A percentile compares a stretch with the other conserved stretches of the same genome.
phyloP scores from a whole-genome alignment of 1,140 invertebrate genomes.

The Camponotus floridanus region DNA sequence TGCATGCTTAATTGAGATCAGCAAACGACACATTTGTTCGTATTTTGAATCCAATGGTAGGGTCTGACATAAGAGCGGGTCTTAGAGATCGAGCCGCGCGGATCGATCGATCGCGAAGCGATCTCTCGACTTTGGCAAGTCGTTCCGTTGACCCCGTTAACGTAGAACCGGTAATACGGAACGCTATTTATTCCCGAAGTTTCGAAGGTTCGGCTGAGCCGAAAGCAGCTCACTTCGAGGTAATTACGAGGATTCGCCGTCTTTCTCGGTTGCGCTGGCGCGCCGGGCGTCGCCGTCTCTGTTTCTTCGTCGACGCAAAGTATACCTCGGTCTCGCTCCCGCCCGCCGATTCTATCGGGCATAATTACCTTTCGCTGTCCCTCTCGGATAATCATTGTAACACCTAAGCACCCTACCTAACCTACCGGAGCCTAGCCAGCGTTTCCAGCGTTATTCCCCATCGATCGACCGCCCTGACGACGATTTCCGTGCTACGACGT shows the following conservation, averaged over 20 bases:
- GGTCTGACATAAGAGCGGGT: background rate
- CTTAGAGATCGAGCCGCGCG: constrained; percentile 11
- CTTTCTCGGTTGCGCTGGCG: constrained; percentile 71
- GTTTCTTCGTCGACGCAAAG: constrained; percentile 81
- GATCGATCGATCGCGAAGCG: constrained; percentile 61
- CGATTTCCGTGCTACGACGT: constrained; percentile 77
- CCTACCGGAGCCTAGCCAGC: constrained; percentile 82
- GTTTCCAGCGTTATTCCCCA: constrained; percentile 84
- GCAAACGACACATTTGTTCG: background rate
- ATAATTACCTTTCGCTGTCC: constrained; percentile 86
- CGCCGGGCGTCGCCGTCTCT: constrained; percentile 70
- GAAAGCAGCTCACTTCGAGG: constrained; percentile 85
- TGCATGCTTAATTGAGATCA: background rate
- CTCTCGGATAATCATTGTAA: constrained; percentile 86
- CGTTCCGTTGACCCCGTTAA: constrained; percentile 75
- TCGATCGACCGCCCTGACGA: constrained; percentile 76
- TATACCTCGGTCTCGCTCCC: constrained; percentile 81
- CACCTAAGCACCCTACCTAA: constrained; percentile 86
- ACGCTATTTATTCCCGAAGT: constrained; percentile 85
- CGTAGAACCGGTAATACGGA: constrained; percentile 82
- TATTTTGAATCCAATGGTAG: constrained; percentile 9
- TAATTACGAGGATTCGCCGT: constrained; percentile 84
- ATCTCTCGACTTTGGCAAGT: constrained; percentile 47
- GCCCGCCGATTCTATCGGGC: constrained; percentile 83
- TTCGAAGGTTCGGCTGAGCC: constrained; percentile 85